Evolutionary conservation across 2,113 vertebrate species (phyloP), one percentile per base, ranked within the genome.

Genomic region (Megaptera novaeangliae): DNA sequence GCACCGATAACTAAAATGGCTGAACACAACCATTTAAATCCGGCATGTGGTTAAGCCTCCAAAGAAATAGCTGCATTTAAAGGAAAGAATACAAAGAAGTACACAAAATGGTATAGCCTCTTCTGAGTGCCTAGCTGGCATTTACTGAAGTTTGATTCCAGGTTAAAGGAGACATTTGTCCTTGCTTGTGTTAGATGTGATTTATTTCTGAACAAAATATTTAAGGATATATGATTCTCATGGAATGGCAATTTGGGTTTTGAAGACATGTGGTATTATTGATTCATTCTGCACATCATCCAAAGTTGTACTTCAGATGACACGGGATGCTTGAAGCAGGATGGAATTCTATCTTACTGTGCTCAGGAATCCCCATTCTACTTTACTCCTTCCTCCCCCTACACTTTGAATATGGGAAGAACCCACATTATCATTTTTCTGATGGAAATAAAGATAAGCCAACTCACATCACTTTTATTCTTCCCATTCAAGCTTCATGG

Each of bases 391-490:
- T 80, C n/a, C 31, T 68, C 31, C 4, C 2, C 41, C 13, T 41
- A 49, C 0, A 20, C 31, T 63, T 36, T 39, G n/a, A 88, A 77
- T 93, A 15, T 34, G 20, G 20, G 27, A 80, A 36, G 44, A 59
- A 29, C 10, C 3, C 39, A 84, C 3, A 25, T 83, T 34, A 69
- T 74, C 29, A 72, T 55, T 71, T 95, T 69, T 88, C 63, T 80
- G 41, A 59, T 72, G 10, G 29, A 95, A 92, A 86, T 85, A 85
- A 93, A 93, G 80, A 81, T 90, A 85, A 96, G 15, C 27, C 27
- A 71, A 14, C 2, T 39, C 64, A 77, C 12, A 8, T 91, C 13
- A 61, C 61, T 87, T 78, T 74, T 55, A 72, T 87, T 92, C 29
- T 91, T 46, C 15, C 10, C 14, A 6, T 88, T 88, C 8, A 55